Evolutionary conservation across 2,113 vertebrate species (phyloP).

Genomic region (Pelecanus crispus): DNA sequence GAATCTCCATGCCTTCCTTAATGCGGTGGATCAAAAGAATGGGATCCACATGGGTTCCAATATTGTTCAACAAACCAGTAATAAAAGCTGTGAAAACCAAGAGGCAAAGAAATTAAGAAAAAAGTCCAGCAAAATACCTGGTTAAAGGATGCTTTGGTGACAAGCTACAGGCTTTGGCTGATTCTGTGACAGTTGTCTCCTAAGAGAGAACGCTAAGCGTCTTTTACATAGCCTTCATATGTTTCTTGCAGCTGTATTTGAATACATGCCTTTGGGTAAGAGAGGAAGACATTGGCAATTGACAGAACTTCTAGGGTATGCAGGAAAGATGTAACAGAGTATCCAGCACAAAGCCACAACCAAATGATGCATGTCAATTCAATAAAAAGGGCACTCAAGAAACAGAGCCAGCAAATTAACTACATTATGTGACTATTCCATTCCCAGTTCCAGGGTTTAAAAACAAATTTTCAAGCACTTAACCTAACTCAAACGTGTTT

Average conservation of each 20-base stretch:
- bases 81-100: conserved; percentile 85
- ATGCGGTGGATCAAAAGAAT: conserved; percentile 96
- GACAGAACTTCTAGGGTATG: neutral
- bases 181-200: neutral
- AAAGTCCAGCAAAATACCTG: neutral
- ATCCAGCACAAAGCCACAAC: neutral
- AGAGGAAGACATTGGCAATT: neutral
- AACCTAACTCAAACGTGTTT: neutral
- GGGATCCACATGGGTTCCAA: conserved; percentile 96
- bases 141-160: neutral
- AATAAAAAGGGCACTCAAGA: neutral
- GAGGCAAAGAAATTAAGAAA: neutral
- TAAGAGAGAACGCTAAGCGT: neutral
- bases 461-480: neutral
- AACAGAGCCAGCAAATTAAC: neutral
- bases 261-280: neutral
- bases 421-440: neutral
- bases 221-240: neutral
- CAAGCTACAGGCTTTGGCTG: neutral
- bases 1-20: conserved; percentile 99
- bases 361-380: neutral
- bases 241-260: neutral
- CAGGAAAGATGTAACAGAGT: neutral
- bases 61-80: conserved; percentile 96
- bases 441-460: neutral